Conservation (phyloP, 2,113 vertebrate species). For the Syngnathoides biaculeatus region DNA sequence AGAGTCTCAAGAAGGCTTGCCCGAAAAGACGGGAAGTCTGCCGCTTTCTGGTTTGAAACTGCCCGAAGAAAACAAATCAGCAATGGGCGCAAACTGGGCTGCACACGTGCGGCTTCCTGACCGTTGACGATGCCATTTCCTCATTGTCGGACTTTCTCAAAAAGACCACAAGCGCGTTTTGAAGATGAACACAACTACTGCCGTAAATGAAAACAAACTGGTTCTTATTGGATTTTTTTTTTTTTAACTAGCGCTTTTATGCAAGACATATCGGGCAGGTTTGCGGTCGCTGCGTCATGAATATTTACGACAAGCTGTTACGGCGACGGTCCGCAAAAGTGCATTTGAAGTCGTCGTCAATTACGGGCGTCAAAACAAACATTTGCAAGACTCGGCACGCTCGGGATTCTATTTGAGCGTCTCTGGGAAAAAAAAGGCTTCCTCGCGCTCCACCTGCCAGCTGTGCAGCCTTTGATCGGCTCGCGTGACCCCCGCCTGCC, state of each 20-base stretch:
- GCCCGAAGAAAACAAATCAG: neutral
- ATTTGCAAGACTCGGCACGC: neutral
- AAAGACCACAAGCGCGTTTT: no score
- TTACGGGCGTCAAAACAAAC: conserved; percentile 1
- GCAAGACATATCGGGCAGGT: no score
- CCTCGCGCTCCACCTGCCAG: conserved; percentile 38
- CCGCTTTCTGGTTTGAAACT: no score
- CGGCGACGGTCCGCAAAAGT: neutral
- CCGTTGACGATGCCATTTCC: no score
- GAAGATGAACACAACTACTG: no score
- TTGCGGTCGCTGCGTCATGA: neutral
- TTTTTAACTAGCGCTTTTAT: no score
- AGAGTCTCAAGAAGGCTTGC: neutral
- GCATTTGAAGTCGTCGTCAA: neutral
- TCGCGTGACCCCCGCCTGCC: conserved; percentile 55
- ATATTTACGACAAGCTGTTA: neutral
- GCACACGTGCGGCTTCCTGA: no score
- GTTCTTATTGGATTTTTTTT: no score
- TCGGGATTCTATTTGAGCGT: conserved; percentile 5
- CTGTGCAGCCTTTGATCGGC: conserved; percentile 37
- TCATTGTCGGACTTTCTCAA: no score
- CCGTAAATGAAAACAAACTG: no score
- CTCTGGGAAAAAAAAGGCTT: conserved; percentile 9
- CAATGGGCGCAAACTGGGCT: no score
- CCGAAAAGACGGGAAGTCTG: no score